A percentile compares a stretch with the other conserved stretches of the same genome.
Evolutionary conservation across 2,797 vertebrate genomes (phyloP).

Genomic region (Pangasius djambal): DNA sequence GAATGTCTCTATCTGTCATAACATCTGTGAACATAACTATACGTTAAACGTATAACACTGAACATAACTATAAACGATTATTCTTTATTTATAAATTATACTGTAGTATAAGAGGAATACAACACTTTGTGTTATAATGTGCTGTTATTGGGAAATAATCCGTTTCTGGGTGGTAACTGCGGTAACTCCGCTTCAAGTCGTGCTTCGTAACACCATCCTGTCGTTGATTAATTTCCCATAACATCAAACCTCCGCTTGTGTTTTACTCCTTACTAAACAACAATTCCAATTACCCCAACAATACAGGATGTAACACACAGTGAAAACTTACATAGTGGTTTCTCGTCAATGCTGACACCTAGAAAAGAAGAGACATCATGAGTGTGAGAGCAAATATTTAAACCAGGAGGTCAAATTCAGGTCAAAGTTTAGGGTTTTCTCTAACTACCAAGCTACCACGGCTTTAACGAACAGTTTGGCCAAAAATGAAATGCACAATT

Average conservation of each 20-base stretch:
- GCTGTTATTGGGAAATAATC: not conserved
- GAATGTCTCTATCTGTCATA: no score
- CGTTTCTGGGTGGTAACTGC: not conserved
- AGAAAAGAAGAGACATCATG: not conserved
- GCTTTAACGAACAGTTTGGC: not conserved
- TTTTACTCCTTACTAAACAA: not conserved
- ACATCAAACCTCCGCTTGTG: not conserved
- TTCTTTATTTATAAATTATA: no score
- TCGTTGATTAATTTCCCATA: not conserved
- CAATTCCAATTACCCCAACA: not conserved
- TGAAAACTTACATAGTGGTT: slow-evolving; percentile 10
- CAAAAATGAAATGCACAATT: not conserved
- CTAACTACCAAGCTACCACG: not conserved
- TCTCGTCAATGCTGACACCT: slow-evolving; percentile 8
- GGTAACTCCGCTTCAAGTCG: not conserved
- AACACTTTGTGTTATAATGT: not conserved
- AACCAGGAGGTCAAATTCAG: not conserved
- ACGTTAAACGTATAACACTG: no score
- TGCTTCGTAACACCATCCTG: not conserved
- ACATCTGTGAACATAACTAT: not conserved
- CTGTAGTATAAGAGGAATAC: not conserved
- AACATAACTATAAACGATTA: no score
- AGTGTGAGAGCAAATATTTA: not conserved
- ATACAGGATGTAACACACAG: not conserved
- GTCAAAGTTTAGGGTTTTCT: not conserved